Percentiles rank a stretch among this genome's conserved stretches.
Conservation (phyloP, 2,113 vertebrate species). For the Mustela nigripes region DNA sequence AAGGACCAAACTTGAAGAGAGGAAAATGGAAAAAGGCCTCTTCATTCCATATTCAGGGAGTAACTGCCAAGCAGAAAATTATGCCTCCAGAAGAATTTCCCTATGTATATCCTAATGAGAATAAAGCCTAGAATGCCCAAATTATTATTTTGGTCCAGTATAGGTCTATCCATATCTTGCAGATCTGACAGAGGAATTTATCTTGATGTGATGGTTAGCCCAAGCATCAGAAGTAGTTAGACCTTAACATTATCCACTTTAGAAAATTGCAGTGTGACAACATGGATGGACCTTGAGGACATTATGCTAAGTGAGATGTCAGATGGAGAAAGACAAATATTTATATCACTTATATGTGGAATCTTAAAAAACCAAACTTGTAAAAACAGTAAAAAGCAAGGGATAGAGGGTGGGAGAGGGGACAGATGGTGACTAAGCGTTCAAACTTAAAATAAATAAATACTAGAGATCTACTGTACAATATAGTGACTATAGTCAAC, state of each 20-base stretch:
- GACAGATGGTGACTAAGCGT: not conserved
- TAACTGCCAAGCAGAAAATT: not conserved
- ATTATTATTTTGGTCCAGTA: not conserved
- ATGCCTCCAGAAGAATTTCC: not conserved
- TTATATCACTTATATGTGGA: not conserved
- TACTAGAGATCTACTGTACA: not conserved
- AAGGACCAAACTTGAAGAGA: not conserved
- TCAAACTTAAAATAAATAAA: not conserved
- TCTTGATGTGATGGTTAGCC: not conserved
- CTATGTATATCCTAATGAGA: not conserved
- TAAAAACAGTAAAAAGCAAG: not conserved
- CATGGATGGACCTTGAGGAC: not conserved
- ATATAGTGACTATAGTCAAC: not conserved
- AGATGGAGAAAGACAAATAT: not conserved
- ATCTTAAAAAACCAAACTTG: not conserved
- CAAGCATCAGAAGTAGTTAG: constrained; percentile 9
- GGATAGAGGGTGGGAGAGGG: not conserved
- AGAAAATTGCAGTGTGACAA: not conserved
- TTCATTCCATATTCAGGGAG: not conserved
- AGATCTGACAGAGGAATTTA: not conserved
- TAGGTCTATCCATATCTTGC: not conserved
- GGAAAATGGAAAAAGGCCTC: not conserved
- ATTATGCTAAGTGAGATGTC: not conserved
- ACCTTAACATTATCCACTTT: constrained; percentile 28
- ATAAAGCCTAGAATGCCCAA: not conserved